phyloP scores from a whole-genome alignment of 2,797 vertebrate genomes.

The Falco naumanni region DNA sequence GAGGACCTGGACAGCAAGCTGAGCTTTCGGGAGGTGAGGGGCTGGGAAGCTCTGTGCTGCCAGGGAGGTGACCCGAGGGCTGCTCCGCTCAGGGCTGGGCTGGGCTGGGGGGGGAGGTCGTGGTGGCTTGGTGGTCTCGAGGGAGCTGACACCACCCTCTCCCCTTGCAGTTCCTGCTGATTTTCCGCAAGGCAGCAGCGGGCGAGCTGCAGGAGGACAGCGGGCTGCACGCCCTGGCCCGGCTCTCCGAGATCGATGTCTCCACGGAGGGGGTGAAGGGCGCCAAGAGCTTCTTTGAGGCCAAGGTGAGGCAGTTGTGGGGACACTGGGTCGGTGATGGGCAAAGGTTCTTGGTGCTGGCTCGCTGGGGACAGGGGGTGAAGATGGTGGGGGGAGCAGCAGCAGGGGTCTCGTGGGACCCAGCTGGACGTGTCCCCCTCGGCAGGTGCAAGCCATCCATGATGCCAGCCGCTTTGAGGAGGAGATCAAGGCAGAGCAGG shows the following conservation, averaged over 20 bases:
- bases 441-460: slow-evolving; percentile 89
- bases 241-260: slow-evolving; percentile 93
- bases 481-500: slow-evolving; percentile 94
- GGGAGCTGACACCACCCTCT: neutral
- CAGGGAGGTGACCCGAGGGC: neutral
- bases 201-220: slow-evolving; percentile 93
- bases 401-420: fast-evolving
- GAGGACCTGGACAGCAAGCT: slow-evolving; percentile 95
- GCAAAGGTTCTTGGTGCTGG: fast-evolving
- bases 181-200: slow-evolving; percentile 92
- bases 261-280: slow-evolving; percentile 94
- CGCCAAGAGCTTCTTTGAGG: slow-evolving; percentile 95
- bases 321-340: fast-evolving
- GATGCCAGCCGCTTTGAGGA: slow-evolving; percentile 89
- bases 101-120: too few species aligned
- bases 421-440: fast-evolving
- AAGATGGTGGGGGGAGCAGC: neutral
- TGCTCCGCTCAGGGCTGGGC: fast-evolving
- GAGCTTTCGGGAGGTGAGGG: slow-evolving; percentile 91
- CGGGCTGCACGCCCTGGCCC: slow-evolving; percentile 86
- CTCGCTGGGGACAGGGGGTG: neutral
- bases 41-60: fast-evolving
- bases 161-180: slow-evolving; percentile 87
- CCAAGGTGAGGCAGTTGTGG: slow-evolving; percentile 83
- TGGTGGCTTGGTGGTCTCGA: neutral